Conservation (phyloP, 2,113 vertebrate species). For the Datnioides undecimradiatus region DNA sequence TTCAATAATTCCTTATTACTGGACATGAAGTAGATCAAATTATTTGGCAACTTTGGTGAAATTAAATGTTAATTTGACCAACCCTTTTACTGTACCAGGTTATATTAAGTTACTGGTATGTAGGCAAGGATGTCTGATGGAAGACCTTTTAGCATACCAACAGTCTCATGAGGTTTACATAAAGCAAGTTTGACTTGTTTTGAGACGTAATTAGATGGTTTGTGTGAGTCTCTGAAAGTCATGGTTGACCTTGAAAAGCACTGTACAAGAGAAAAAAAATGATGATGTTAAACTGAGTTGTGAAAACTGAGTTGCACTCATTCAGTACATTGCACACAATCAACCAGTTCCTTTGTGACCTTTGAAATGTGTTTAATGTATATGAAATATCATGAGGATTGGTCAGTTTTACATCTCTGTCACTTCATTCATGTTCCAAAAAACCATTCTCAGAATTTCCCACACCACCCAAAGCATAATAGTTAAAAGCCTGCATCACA, state of each 20-base stretch:
- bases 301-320: not conserved
- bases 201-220: not conserved
- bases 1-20: not conserved
- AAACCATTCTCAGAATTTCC: not conserved
- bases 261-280: not conserved
- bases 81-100: not conserved
- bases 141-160: not conserved
- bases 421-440: not conserved
- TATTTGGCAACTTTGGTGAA: not conserved
- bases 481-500: conserved; percentile 30
- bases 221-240: conserved; percentile 8
- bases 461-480: conserved; percentile 11
- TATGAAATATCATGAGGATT: not conserved
- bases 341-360: not conserved
- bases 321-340: not conserved
- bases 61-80: not conserved
- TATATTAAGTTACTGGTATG: not conserved
- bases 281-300: not conserved
- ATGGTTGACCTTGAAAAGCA: not conserved
- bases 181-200: conserved; percentile 27
- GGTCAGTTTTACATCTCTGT: not conserved
- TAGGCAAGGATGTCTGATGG: not conserved
- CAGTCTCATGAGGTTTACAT: not conserved
- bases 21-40: not conserved
- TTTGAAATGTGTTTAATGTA: not conserved